Base-by-base conservation (phyloP, 2,113 vertebrate species). In the Muntiacus muntjak region DNA sequence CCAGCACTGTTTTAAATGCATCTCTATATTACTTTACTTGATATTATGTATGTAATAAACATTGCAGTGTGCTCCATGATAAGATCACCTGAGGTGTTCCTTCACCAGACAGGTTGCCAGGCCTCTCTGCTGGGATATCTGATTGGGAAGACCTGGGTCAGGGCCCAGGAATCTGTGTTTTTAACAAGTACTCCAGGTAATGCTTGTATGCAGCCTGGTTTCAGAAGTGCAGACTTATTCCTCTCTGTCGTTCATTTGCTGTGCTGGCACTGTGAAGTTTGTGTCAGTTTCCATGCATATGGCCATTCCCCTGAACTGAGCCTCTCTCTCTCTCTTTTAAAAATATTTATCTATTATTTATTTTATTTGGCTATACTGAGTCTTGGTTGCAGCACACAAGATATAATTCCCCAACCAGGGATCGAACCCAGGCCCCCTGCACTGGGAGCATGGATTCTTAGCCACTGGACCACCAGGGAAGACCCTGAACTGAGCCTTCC, bases 161-260 rank as follows among this genome's bases (percentile, higher is more conserved):
- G 33, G 36, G 54, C 60, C 71, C 47, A 33, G 57, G 84, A 87
- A 90, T 87, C 62, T 85, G 87, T 79, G 57, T 47, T 87, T 93
- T 58, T 45, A 78, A 58, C 28, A 79, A 78, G 50, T 28, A 1
- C 15, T 28, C 55, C 16, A 54, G 28, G 19, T 17, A 14, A 86
- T 26, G 33, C 43, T 90, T 23, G 7, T 0, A 1, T 8, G 40
- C 26, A 17, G 25, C 6, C 16, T 23, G 5, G 64, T 28, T 86
- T 84, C 7, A 4, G 57, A 87, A 94, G 64, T 6, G 16, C 2
- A 3, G 17, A 26, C 7, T 54, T 21, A 2, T 3, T 79, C 60
- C 52, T 36, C 36, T 79, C n/a, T 60, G 28, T 43, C 71, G 64
- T 78, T 45, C 9, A 54, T 45, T 17, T 36, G 50, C 64, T 58